phyloP scores from a whole-genome alignment of 2,888 invertebrate genomes.

The Elmis aenea region DNA sequence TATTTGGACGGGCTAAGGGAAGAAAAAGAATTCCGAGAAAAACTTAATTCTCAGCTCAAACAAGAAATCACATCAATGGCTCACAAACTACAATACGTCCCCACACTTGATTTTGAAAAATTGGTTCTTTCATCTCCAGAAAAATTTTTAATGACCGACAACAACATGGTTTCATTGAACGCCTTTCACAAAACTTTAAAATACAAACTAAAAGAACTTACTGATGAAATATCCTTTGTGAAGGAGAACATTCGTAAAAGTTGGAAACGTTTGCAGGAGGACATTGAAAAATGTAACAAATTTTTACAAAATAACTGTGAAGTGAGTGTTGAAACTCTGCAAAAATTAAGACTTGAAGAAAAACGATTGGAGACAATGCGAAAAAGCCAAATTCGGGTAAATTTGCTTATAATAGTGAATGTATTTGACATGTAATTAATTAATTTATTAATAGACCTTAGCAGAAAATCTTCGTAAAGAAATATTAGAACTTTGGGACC shows the following conservation, averaged over 20 bases:
- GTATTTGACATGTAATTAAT: too few species aligned
- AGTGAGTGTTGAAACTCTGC: constrained; percentile 53
- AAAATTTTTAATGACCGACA: constrained; percentile 55
- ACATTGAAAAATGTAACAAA: constrained; percentile 56
- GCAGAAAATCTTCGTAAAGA: constrained; percentile 67
- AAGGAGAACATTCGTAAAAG: constrained; percentile 58
- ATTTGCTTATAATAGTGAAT: too few species aligned
- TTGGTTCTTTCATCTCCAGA: constrained; percentile 43
- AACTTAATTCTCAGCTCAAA: constrained; percentile 40
- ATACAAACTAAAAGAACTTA: constrained; percentile 54
- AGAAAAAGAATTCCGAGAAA: constrained; percentile 54
- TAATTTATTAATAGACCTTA: constrained; percentile 46
- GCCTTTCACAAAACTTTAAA: constrained; percentile 55
- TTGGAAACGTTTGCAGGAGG: constrained; percentile 72
- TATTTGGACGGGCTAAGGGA: constrained; percentile 57
- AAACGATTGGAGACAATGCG: constrained; percentile 70
- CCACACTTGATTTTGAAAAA: constrained; percentile 44
- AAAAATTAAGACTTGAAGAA: constrained; percentile 63
- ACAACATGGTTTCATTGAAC: constrained; percentile 58
- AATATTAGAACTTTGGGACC: constrained; percentile 70
- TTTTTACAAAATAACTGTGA: constrained; percentile 60
- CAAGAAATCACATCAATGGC: constrained; percentile 42
- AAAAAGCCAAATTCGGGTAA: constrained; percentile 67
- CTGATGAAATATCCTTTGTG: constrained; percentile 55
- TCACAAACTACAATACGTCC: constrained; percentile 41